Evolutionary conservation across 2,113 vertebrate species (phyloP).

Genomic region (Onychostoma macrolepis): DNA sequence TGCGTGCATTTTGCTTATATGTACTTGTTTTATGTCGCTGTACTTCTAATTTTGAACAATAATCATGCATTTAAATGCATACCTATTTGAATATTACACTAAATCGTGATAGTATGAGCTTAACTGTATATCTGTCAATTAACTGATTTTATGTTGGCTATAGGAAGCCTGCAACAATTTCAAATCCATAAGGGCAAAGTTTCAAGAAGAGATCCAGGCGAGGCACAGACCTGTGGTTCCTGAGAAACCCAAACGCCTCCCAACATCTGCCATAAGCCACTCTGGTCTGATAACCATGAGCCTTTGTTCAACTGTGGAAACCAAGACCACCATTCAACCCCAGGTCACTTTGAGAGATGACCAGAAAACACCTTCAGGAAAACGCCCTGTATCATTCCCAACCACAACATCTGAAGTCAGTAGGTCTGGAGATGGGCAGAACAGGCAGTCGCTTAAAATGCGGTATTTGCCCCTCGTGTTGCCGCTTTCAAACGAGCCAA

Average conservation of each 20-base stretch:
- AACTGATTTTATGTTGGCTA: neutral
- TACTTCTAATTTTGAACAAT: neutral
- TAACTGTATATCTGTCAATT: neutral
- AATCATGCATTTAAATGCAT: neutral
- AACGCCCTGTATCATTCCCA: slow-evolving; percentile 60
- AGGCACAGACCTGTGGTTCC: slow-evolving; percentile 67
- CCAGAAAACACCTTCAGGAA: slow-evolving; percentile 58
- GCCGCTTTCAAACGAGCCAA: slow-evolving; percentile 61
- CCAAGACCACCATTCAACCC: slow-evolving; percentile 52
- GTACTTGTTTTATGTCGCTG: neutral
- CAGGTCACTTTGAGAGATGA: slow-evolving; percentile 66
- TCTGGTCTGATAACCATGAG: slow-evolving; percentile 49
- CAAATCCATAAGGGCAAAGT: slow-evolving; percentile 76
- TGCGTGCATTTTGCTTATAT: neutral
- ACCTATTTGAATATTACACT: neutral
- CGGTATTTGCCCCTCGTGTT: slow-evolving; percentile 68
- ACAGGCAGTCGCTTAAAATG: slow-evolving; percentile 63
- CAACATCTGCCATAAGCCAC: slow-evolving; percentile 54
- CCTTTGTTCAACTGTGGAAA: slow-evolving; percentile 54
- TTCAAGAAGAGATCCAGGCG: slow-evolving; percentile 71
- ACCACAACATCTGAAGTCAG: slow-evolving; percentile 42
- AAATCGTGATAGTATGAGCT: neutral
- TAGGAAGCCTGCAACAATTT: slow-evolving; percentile 66
- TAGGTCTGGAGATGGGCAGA: slow-evolving; percentile 30
- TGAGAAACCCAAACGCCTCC: slow-evolving; percentile 71